Conservation (phyloP, 2,113 vertebrate genomes). For the Gobio gobio region DNA sequence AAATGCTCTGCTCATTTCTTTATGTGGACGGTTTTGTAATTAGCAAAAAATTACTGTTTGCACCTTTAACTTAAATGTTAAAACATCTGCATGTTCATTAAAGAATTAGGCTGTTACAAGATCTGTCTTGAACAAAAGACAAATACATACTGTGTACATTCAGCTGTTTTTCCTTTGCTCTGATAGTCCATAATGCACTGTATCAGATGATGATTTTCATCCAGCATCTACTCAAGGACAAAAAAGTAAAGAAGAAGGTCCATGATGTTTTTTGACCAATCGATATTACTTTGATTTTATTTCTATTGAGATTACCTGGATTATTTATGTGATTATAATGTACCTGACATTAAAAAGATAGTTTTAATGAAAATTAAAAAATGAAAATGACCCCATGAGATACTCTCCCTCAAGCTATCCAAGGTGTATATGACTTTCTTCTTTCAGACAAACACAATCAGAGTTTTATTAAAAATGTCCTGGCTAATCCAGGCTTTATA, state of each 20-base stretch:
- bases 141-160: slow-evolving; percentile 92
- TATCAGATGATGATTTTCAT: slow-evolving; percentile 97
- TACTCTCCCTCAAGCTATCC: no score
- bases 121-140: background rate
- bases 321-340: background rate
- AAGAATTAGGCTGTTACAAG: background rate
- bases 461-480: no score
- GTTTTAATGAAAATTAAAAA: no score
- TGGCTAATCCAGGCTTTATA: no score
- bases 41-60: no score
- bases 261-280: background rate
- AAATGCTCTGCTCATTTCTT: background rate
- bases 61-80: background rate
- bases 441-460: no score
- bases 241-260: slow-evolving; percentile 12
- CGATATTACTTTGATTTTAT: background rate
- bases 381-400: no score
- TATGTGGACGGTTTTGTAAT: no score
- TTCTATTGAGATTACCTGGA: background rate
- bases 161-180: slow-evolving; percentile 95
- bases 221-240: slow-evolving; percentile 85
- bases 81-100: background rate
- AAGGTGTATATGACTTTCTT: no score
- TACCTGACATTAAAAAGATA: background rate
- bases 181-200: slow-evolving; percentile 98